Evolutionary conservation across 2,888 invertebrate genomes (phyloP).

Genomic region (Diaprepes abbreviatus): DNA sequence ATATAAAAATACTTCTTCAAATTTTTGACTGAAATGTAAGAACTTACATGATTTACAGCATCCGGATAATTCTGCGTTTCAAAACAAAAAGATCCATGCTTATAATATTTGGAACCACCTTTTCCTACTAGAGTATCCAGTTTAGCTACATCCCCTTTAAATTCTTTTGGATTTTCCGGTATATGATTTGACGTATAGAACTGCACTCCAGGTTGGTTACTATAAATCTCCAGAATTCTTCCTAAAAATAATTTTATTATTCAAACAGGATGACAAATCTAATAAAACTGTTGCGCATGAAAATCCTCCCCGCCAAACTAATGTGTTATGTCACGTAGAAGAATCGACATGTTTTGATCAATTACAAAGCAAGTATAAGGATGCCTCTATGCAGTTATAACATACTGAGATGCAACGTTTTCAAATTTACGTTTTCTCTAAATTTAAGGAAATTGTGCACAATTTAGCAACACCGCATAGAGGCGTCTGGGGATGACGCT

Average conservation of each 20-base stretch:
- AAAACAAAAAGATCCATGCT: slow-evolving; percentile 82
- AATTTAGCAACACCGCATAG: no score
- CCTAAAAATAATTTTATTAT: slow-evolving; percentile 37
- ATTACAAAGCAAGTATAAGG: no score
- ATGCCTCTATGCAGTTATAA: no score
- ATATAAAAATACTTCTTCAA: neutral
- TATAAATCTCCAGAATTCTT: slow-evolving; percentile 79
- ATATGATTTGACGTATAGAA: slow-evolving; percentile 88
- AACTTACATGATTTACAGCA: slow-evolving; percentile 84
- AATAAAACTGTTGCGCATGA: no score
- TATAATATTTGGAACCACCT: slow-evolving; percentile 56
- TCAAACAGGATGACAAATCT: no score
- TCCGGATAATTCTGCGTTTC: slow-evolving; percentile 96
- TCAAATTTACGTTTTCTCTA: no score
- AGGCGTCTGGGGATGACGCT: no score
- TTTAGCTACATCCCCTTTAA: slow-evolving; percentile 53
- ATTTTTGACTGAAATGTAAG: neutral
- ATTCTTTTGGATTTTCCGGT: slow-evolving; percentile 70
- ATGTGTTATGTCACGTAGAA: no score
- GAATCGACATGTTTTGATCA: no score
- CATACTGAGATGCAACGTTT: no score
- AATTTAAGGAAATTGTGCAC: no score
- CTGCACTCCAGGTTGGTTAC: slow-evolving; percentile 92
- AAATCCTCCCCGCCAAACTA: no score
- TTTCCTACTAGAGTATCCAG: slow-evolving; percentile 53